These are phyloP conservation scores for Chelonia mydas DNA, from an alignment of 2,797 vertebrate genomes.

Conservation along the genomic window DNA sequence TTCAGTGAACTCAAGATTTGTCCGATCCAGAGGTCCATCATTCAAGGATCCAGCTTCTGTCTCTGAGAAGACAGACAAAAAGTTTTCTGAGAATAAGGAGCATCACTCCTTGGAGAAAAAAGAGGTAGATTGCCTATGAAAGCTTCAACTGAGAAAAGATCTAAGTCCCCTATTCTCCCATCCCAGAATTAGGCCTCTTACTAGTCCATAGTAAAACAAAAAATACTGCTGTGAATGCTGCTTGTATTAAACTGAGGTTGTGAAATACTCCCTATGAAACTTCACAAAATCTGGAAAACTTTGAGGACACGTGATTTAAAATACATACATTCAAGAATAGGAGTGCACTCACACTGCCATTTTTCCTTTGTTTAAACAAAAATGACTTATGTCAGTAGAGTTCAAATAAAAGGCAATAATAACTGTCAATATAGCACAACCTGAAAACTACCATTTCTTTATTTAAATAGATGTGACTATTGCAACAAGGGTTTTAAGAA, in stretches of 20 bases:
- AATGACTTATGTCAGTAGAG: not conserved
- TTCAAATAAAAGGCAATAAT: not conserved
- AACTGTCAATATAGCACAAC: not conserved
- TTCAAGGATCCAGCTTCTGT: too few relatives aligned
- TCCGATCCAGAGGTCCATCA: too few relatives aligned
- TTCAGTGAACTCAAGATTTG: too few relatives aligned
- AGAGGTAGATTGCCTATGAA: too few relatives aligned
- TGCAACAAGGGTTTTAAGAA: constrained; percentile 98
- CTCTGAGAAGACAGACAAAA: too few relatives aligned
- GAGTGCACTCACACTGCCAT: not conserved
- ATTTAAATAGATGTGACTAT: constrained; percentile 85
- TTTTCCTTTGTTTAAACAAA: not conserved
- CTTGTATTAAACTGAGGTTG: not conserved
- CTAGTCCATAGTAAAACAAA: not conserved
- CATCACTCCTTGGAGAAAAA: too few relatives aligned
- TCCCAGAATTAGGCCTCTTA: not conserved
- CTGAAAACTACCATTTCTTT: not conserved
- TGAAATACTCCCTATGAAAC: not conserved
- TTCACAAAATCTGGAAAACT: not conserved
- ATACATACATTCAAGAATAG: not conserved
- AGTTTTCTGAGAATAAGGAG: too few relatives aligned
- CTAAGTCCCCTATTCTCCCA: too few relatives aligned
- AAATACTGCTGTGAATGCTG: not conserved
- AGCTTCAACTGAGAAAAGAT: too few relatives aligned
- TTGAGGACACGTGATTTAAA: not conserved